Evolutionary conservation across 2,113 vertebrate genomes (phyloP), one percentile per base, ranked within the genome.

Genomic region (Malurus elegans): DNA sequence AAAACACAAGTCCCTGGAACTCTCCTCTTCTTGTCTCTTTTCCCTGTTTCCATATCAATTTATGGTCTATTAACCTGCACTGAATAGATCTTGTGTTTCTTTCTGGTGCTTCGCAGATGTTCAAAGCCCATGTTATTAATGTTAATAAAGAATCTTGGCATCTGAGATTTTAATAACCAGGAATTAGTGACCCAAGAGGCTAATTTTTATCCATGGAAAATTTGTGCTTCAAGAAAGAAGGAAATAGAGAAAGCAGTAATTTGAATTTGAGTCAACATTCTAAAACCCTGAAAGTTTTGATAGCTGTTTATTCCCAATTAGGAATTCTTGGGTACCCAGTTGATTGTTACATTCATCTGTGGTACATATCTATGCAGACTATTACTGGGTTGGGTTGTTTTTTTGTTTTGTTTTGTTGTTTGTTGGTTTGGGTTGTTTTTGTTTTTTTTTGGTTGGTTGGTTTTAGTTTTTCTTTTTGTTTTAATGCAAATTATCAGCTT

Each of bases 91-190:
- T 42, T 73, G 4, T 64, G 34, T 87, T 86, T 85, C 28, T 85
- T 94, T 79, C 50, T 82, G 38, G 50, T 95, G 62, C 54, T 91
- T 76, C 42, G 9, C 47, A 91, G 80, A 42, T 91, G 62, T 81
- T 94, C 58, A 92, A 73, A 94, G 45, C 12, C 10, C 38, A 28
- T n/a, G 54, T 80, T 95, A 69, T 71, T 84, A 85, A 74, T 69
- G 62, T 62, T 79, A 83, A 83, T 93, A 84, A 94, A 88, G 44
- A 85, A 60, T 58, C 51, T 66, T 85, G 87, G 40, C 58, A 85
- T 79, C 20, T 66, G 38, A 54, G 64, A 58, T 73, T 72, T 75
- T 75, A 91, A 81, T 84, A 64, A 75, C 79, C 28, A 14, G 47
- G 66, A 87, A 73, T 47, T 85, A 85, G 54, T 85, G 65, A 57